These are phyloP conservation scores for Pristionchus exspectatus DNA, from an alignment of 2,888 invertebrate genomes.

Conservation along the genomic window DNA sequence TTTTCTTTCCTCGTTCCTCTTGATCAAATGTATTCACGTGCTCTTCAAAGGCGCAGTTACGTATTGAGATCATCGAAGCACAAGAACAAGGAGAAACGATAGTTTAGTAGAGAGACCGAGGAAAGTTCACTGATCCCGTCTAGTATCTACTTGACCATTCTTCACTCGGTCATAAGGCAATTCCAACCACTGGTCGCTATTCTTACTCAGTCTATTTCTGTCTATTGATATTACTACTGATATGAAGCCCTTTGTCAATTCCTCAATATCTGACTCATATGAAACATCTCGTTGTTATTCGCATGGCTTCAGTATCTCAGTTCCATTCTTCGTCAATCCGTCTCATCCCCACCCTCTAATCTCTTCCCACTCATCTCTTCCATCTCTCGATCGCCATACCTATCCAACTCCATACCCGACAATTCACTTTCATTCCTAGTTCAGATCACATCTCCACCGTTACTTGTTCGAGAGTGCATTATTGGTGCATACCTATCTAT, in stretches of 20 bases:
- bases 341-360: not conserved
- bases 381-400: not conserved
- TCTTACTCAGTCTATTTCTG: not conserved
- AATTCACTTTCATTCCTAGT: not conserved
- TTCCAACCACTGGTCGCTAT: not conserved
- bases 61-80: constrained; percentile 31
- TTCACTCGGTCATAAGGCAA: not conserved
- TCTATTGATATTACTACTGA: not conserved
- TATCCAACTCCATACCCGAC: not conserved
- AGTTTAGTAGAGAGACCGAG: constrained; percentile 6
- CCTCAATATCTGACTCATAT: not conserved
- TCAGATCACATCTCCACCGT: not conserved
- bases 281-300: constrained; percentile 1
- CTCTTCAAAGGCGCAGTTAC: constrained; percentile 20
- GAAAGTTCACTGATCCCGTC: constrained; percentile 23
- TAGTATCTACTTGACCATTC: not conserved
- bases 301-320: not conserved
- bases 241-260: not conserved
- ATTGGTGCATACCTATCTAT: not conserved
- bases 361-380: not conserved
- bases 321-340: not conserved
- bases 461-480: not conserved
- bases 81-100: not conserved
- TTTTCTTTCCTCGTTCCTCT: not conserved
- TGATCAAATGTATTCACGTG: not conserved